Evolutionary conservation across 2,888 invertebrate genomes (phyloP).

Genomic region (Thereva unica): DNA sequence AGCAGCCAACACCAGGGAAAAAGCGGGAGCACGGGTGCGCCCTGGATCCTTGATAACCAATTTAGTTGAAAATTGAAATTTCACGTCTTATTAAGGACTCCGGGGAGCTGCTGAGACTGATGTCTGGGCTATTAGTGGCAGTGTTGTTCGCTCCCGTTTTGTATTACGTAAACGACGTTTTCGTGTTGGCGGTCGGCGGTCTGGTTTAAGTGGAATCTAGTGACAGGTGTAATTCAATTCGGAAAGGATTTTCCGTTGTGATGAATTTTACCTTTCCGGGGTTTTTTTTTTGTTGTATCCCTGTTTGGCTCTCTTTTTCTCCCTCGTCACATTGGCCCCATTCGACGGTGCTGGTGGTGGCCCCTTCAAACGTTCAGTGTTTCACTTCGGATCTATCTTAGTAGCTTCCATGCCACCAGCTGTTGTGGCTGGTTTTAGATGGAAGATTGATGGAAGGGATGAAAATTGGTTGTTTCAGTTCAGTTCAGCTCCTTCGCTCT

Average conservation of each 20-base stretch:
- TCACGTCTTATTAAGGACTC: conserved; percentile 37
- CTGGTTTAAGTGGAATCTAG: conserved; percentile 27
- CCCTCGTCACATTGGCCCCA: background rate
- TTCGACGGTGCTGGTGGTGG: background rate
- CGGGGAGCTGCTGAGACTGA: conserved; percentile 21
- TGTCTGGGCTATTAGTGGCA: conserved; percentile 26
- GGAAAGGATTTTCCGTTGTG: conserved; percentile 24
- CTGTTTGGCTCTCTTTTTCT: background rate
- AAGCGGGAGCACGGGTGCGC: background rate
- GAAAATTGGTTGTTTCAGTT: conserved; percentile 28
- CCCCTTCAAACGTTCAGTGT: no score
- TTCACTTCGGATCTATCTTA: no score
- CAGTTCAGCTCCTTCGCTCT: background rate
- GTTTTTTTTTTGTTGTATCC: background rate
- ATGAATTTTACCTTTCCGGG: conserved; percentile 9
- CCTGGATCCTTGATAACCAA: conserved; percentile 32
- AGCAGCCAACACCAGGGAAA: background rate
- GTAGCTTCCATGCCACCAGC: background rate
- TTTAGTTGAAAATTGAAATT: conserved; percentile 39
- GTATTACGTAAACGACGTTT: background rate
- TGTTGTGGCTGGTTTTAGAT: conserved; percentile 8
- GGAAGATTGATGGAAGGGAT: conserved; percentile 25
- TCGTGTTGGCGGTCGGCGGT: background rate
- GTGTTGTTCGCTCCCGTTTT: conserved; percentile 19
- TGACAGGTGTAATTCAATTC: conserved; percentile 34